Evolutionary conservation across 2,888 invertebrate species (phyloP), one percentile per base, ranked within the genome.

Genomic region (Ceraclea dissimilis): DNA sequence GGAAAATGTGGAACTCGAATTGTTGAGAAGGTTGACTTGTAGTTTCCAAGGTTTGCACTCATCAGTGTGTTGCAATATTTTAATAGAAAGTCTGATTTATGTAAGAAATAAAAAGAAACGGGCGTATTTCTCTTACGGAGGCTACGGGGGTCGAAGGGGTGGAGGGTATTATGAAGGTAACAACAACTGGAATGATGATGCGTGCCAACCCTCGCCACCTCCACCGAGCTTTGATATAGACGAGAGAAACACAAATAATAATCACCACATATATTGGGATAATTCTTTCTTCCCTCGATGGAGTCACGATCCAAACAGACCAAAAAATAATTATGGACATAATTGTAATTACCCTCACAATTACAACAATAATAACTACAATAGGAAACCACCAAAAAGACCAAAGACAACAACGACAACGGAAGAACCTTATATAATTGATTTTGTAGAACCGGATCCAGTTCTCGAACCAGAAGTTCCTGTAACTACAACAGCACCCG

Each of bases 201-300:
- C 48, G 13, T 8, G n/a, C 2, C 44, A 16, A 2, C 6, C n/a
- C 8, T 6, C 8, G 17, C 39, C 46, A 16, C 39, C 39, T 39
- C 39, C 39, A 39, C 39, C 39, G 2, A n/a, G 4, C 13, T 34
- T 47, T 11, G 47, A 56, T 5, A 39, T 55, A 6, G 33, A 50
- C 16, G 52, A 50, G 16, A 59, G 43, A 17, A 39, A 39, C 16
- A 39, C 8, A 8, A 39, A 39, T 13, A 39, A 13, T n/a, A 47
- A 53, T 13, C 58, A 62, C 31, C 56, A 56, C 39, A 60, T 62
- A 33, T 58, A 19, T 16, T 62, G 62, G 62, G 62, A 62, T 21
- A 52, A 46, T 13, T 21, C 31, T 4, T 48, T 49, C 4, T 62
- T 60, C 43, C 62, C 62, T 17, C 62, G 60, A 48, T 62, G 62